Evolutionary conservation across 2,797 vertebrate genomes (phyloP).

Genomic region (Characodon lateralis): DNA sequence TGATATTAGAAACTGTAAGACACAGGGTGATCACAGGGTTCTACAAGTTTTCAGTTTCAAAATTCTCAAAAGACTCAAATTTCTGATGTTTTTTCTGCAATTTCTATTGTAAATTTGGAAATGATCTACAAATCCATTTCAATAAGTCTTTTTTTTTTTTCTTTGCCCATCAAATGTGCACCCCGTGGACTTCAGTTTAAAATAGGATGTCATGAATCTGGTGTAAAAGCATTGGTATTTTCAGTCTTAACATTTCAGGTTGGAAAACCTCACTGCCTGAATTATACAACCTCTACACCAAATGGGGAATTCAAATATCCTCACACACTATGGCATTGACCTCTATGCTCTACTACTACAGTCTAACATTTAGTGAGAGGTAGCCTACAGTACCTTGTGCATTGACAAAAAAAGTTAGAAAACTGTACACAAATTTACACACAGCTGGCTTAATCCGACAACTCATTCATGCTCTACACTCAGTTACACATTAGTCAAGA

Average conservation of each 20-base stretch:
- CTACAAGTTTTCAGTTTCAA: neutral
- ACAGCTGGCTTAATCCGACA: constrained; percentile 59
- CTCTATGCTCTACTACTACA: constrained; percentile 56
- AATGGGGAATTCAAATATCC: constrained; percentile 49
- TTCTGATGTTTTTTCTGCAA: neutral
- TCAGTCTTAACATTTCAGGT: constrained; percentile 19
- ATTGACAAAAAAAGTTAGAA: constrained; percentile 57
- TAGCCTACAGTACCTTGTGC: constrained; percentile 78
- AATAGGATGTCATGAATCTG: constrained; percentile 27
- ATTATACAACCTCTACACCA: constrained; percentile 43
- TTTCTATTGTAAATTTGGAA: neutral
- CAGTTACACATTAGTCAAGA: constrained; percentile 51
- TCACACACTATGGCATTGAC: constrained; percentile 56
- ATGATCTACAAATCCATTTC: neutral
- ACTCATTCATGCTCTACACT: constrained; percentile 53
- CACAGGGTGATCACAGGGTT: neutral
- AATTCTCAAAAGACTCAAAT: neutral
- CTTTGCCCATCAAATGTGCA: constrained; percentile 30
- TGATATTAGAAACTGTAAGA: constrained; percentile 2
- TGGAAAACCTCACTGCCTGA: constrained; percentile 45
- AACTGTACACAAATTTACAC: constrained; percentile 76
- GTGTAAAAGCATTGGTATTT: constrained; percentile 31
- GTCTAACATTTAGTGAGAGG: constrained; percentile 70
- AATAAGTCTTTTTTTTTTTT: neutral
- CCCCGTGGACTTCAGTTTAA: constrained; percentile 21